These are phyloP conservation scores for Notothenia coriiceps DNA, from an alignment of 2,113 vertebrate species.

Conservation along the genomic window DNA sequence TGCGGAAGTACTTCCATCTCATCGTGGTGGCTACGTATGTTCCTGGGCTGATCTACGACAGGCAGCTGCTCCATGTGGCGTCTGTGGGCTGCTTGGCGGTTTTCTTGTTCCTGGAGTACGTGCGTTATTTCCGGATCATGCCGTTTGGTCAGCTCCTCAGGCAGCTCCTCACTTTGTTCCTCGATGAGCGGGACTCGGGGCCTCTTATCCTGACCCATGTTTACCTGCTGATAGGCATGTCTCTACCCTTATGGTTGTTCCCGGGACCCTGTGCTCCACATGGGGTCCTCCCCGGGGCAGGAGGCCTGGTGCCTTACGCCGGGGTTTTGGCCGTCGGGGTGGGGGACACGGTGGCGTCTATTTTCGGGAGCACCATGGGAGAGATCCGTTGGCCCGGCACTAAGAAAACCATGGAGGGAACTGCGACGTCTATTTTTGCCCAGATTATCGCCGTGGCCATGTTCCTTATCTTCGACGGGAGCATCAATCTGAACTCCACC, in stretches of 20 bases:
- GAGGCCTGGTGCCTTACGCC: slow-evolving; percentile 92
- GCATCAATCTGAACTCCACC: slow-evolving; percentile 91
- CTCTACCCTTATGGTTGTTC: slow-evolving; percentile 94
- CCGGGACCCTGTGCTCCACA: slow-evolving; percentile 91
- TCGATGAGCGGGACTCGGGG: slow-evolving; percentile 96
- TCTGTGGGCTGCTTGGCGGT: slow-evolving; percentile 90
- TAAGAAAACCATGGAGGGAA: slow-evolving; percentile 97
- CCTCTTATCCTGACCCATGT: slow-evolving; percentile 97
- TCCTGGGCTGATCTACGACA: slow-evolving; percentile 93
- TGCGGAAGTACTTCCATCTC: slow-evolving; percentile 96
- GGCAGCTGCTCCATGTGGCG: slow-evolving; percentile 90
- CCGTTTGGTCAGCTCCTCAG: slow-evolving; percentile 91
- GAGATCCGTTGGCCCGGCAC: slow-evolving; percentile 98
- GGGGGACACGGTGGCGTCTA: slow-evolving; percentile 93
- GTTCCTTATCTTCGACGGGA: slow-evolving; percentile 94
- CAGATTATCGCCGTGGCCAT: slow-evolving; percentile 95
- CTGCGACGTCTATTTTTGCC: slow-evolving; percentile 93
- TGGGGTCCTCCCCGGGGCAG: slow-evolving; percentile 85
- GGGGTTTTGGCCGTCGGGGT: slow-evolving; percentile 95
- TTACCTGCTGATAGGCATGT: slow-evolving; percentile 95
- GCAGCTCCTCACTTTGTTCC: slow-evolving; percentile 90
- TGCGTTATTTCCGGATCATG: slow-evolving; percentile 94
- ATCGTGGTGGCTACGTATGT: slow-evolving; percentile 93
- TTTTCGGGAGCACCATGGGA: slow-evolving; percentile 93
- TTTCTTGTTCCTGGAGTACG: slow-evolving; percentile 92